These are phyloP conservation scores for Clarias macrocephalus DNA, from an alignment of 2,113 vertebrate genomes.

Conservation along the genomic window DNA sequence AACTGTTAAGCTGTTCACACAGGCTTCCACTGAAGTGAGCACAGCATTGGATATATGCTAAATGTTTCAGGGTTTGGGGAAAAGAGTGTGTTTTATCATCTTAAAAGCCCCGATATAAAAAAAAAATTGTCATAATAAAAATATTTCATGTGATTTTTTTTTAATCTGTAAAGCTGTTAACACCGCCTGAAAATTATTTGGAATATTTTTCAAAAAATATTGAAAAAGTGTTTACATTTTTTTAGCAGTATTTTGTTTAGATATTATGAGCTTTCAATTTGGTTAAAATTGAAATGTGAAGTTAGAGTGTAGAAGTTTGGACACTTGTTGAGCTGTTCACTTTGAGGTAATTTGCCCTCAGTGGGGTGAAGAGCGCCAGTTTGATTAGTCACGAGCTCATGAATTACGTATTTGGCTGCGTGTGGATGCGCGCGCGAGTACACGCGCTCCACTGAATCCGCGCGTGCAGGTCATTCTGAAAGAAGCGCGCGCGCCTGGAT, in stretches of 20 bases:
- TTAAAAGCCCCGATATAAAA: background rate
- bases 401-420: slow-evolving; percentile 13
- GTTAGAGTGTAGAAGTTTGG: background rate
- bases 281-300: background rate
- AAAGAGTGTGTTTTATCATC: background rate
- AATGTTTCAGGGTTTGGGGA: background rate
- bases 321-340: background rate
- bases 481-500: background rate
- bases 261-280: background rate
- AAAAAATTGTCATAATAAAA: background rate
- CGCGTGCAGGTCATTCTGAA: background rate
- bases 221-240: background rate
- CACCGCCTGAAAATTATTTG: background rate
- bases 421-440: slow-evolving; percentile 4
- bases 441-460: background rate
- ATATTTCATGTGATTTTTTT: background rate
- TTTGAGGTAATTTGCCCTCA: too few relatives aligned
- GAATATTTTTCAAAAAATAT: background rate
- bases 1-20: background rate
- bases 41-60: background rate
- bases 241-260: background rate
- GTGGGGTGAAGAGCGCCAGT: background rate
- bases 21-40: background rate
- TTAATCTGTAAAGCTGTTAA: background rate
- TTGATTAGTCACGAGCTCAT: slow-evolving; percentile 41